Base-by-base conservation (phyloP, 2,113 vertebrate species). In the Strigops habroptila region DNA sequence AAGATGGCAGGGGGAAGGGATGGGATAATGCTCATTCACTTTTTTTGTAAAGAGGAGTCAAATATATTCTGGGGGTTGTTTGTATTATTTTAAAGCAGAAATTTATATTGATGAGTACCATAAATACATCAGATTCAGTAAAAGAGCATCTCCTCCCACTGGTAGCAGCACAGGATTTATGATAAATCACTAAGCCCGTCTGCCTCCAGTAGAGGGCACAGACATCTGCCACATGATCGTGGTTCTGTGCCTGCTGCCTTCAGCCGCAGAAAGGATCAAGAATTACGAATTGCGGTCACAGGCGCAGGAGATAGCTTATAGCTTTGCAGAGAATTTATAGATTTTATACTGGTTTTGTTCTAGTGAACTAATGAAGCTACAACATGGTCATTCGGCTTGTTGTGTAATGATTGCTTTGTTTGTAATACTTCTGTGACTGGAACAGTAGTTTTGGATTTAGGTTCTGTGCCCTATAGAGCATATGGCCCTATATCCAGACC, bases 371-470 rank as follows among this genome's bases (percentile, higher is more conserved):
- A 39, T 30, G n/a, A 48, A 73, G 25, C 53, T 44, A 11, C 15
- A 28, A 2, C 44, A 15, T 8, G 9, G 3, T 18, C 5, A 4
- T 30, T n/a, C 1, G 0, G 33, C 21, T 43, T 14, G 6, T 22
- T 44, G 7, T 55, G 43, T 33, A 16, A 41, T 30, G 22, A 33
- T 6, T 18, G 25, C 4, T 25, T 41, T 31, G 4, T 12, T 63
- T 63, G 23, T 76, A 43, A 41, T 18, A 13, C 8, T 51, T 62
- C 2, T 22, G 55, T 25, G n/a, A 35, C 51, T 55, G 33, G 16
- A 49, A 6, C 21, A 44, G 17, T 22, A 19, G 22, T 5, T 59
- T 57, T n/a, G 10, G 7, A 2, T 62, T 63, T 63, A 12, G 16
- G 8, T 70, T 81, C 41, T 35, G 44, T 49, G 15, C 43, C 31